Evolutionary conservation across 2,113 vertebrate genomes (phyloP).

Genomic region (Ictalurus punctatus): DNA sequence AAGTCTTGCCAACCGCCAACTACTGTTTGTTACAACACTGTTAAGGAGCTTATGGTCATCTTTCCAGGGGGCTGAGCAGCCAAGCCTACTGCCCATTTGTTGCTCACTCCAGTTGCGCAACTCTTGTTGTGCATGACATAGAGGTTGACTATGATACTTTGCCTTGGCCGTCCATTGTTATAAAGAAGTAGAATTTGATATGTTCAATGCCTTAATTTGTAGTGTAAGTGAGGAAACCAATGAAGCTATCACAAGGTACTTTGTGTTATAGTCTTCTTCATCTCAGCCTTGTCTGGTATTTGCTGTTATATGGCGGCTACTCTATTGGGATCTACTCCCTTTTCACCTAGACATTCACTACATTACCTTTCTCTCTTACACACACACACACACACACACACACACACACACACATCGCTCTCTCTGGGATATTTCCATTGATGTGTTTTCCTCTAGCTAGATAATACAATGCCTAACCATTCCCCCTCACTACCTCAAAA

Average conservation of each 20-base stretch:
- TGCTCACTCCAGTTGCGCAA: not conserved
- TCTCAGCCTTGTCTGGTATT: not conserved
- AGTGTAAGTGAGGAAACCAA: not conserved
- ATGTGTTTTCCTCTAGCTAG: not conserved
- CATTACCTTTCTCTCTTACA: not conserved
- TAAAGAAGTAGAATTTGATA: not conserved
- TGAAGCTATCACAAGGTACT: not conserved
- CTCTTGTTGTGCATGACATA: not conserved
- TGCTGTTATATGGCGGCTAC: not conserved
- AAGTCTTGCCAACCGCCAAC: not conserved
- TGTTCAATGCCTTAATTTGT: not conserved
- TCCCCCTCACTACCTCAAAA: not conserved
- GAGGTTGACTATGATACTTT: not conserved
- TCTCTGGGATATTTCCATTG: not conserved
- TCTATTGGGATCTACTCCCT: not conserved
- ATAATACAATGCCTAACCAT: not conserved
- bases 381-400: slow-evolving; percentile 5
- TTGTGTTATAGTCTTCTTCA: not conserved
- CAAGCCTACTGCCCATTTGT: not conserved
- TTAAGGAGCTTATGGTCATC: not conserved
- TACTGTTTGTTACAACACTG: not conserved
- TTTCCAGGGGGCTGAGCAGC: not conserved
- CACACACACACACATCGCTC: not conserved
- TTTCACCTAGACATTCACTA: not conserved
- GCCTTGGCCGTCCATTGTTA: not conserved